A percentile compares a stretch with the other conserved stretches of the same genome.
Evolutionary conservation across 2,797 vertebrate genomes (phyloP).

Genomic region (Odontamblyopus lacepedii): DNA sequence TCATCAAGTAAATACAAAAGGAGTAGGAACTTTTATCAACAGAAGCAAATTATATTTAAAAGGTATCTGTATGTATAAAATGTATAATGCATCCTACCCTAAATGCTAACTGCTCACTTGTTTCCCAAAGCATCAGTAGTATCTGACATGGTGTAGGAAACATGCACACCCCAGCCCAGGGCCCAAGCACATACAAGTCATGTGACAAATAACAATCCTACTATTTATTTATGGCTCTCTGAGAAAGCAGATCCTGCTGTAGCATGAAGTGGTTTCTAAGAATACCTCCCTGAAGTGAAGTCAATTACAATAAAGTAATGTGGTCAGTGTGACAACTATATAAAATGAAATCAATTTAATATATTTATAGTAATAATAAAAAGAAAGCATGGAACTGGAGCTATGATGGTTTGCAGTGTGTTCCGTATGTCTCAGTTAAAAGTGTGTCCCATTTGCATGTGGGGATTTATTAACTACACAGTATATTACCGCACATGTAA

Average conservation of each 20-base stretch:
- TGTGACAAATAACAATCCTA: slow-evolving; percentile 65
- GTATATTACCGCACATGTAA: slow-evolving; percentile 12
- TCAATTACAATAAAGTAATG: slow-evolving; percentile 32
- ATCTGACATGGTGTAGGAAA: not conserved
- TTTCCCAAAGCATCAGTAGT: not conserved
- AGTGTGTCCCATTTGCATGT: slow-evolving; percentile 19
- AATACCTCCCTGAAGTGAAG: slow-evolving; percentile 38
- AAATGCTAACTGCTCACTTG: not conserved
- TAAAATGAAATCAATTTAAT: slow-evolving; percentile 28
- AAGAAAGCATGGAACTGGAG: not conserved
- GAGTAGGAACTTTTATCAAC: not conserved
- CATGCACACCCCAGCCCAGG: slow-evolving; percentile 9
- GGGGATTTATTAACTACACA: slow-evolving; percentile 17
- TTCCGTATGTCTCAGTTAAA: not conserved
- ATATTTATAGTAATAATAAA: not conserved
- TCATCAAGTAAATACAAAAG: not conserved
- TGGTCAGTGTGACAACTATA: not conserved
- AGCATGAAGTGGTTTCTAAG: slow-evolving; percentile 61
- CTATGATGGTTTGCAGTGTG: not conserved
- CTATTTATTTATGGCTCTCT: slow-evolving; percentile 72
- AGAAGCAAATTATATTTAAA: not conserved
- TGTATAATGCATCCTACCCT: no score
- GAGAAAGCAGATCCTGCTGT: slow-evolving; percentile 73
- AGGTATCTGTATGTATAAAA: not conserved
- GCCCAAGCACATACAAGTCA: slow-evolving; percentile 26